Conservation (phyloP, 2,113 vertebrate genomes). For the Ageneiosus marmoratus region DNA sequence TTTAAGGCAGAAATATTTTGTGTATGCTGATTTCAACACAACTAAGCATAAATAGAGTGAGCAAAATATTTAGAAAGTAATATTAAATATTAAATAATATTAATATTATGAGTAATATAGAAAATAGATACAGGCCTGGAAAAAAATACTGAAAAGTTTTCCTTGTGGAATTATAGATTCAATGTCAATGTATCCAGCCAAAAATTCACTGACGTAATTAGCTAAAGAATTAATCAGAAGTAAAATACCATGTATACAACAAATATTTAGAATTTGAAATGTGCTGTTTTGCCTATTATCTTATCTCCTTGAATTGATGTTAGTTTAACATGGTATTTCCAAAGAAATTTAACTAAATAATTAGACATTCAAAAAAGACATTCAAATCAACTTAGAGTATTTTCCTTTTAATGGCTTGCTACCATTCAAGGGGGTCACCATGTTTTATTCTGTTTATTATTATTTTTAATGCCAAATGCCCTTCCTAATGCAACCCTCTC, state of each 20-base stretch:
- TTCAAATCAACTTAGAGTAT: too few species aligned
- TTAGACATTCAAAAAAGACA: too few species aligned
- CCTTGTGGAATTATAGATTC: neutral
- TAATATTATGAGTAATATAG: neutral
- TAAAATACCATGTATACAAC: too few species aligned
- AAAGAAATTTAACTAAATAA: neutral
- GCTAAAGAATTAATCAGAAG: neutral
- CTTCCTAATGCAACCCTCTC: too few species aligned
- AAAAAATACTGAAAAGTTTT: neutral
- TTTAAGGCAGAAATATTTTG: constrained; percentile 19
- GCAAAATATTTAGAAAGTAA: constrained; percentile 8
- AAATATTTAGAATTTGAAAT: too few species aligned
- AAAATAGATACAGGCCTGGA: neutral
- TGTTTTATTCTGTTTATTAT: too few species aligned
- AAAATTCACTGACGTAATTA: neutral
- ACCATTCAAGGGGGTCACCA: too few species aligned
- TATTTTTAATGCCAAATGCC: too few species aligned
- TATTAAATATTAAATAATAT: too few species aligned
- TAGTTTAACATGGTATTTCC: neutral
- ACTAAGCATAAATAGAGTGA: neutral
- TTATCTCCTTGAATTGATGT: neutral
- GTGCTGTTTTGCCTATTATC: neutral
- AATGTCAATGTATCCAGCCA: neutral
- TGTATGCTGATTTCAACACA: constrained; percentile 16
- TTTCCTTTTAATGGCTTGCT: too few species aligned